Evolutionary conservation across 2,888 invertebrate genomes (phyloP).

Genomic region (Macrosoma leucophasiata): DNA sequence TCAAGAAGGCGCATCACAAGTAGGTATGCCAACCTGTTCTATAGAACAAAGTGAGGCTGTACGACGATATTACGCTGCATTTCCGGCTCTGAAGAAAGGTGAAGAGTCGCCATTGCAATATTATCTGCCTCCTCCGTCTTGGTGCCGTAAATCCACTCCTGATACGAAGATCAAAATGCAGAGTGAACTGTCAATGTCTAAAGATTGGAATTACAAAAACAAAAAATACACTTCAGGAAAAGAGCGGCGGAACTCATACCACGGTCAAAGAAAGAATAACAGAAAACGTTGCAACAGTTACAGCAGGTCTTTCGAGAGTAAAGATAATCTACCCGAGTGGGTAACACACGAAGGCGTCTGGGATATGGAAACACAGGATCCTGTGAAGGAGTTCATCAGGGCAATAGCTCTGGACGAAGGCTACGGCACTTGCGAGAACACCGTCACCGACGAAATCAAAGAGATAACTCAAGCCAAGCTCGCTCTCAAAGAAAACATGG

Average conservation of each 20-base stretch:
- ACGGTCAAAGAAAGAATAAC: slow-evolving; percentile 52
- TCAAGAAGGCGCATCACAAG: slow-evolving; percentile 54
- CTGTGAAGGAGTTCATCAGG: slow-evolving; percentile 65
- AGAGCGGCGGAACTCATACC: slow-evolving; percentile 62
- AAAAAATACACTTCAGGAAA: slow-evolving; percentile 54
- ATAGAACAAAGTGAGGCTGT: slow-evolving; percentile 79
- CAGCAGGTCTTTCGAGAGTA: slow-evolving; percentile 61
- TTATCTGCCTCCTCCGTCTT: slow-evolving; percentile 63
- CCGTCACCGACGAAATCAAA: slow-evolving; percentile 55
- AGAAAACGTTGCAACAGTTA: slow-evolving; percentile 59
- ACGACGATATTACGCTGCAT: slow-evolving; percentile 85
- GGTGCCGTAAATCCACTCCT: slow-evolving; percentile 52
- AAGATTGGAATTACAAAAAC: slow-evolving; percentile 56
- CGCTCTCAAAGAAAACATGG: slow-evolving; percentile 41
- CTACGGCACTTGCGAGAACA: slow-evolving; percentile 71
- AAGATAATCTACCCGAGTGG: slow-evolving; percentile 72
- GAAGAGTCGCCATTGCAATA: slow-evolving; percentile 60
- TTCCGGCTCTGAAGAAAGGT: slow-evolving; percentile 80
- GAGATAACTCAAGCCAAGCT: slow-evolving; percentile 40
- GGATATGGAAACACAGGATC: slow-evolving; percentile 69
- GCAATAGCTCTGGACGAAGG: slow-evolving; percentile 68
- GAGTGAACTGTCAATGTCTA: slow-evolving; percentile 48
- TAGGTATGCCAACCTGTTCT: slow-evolving; percentile 72
- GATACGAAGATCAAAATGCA: slow-evolving; percentile 59
- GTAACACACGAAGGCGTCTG: slow-evolving; percentile 69